These are phyloP conservation scores for roundworm (Caenorhabditis elegans) DNA, from an alignment of 1,140 invertebrate genomes.

Conservation along the genomic window WBcel235 BX284602.5:12999001-12999500, in stretches of 20 bases:
- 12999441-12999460: conserved; percentile 59
- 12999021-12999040: conserved; percentile 57
- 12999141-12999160: conserved; percentile 18
- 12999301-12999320: neutral
- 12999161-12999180: conserved; percentile 58
- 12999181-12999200: conserved; percentile 58
- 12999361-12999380: conserved; percentile 59
- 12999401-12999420: conserved; percentile 65
- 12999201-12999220: conserved; percentile 56
- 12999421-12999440: conserved; percentile 61
- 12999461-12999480: too few species aligned
- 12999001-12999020: conserved; percentile 37
- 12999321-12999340: neutral
- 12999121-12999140: neutral
- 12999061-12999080: conserved; percentile 62
- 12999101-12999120: conserved; percentile 59
- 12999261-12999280: conserved; percentile 51
- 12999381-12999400: conserved; percentile 59
- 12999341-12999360: conserved; percentile 42
- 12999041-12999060: conserved; percentile 61
- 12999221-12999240: conserved; percentile 52
- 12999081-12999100: conserved; percentile 60
- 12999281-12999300: conserved; percentile 61
- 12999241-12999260: conserved; percentile 56
- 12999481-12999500: too few species aligned